Base-by-base conservation (phyloP, 2,888 invertebrate species). In the Drosophila stalkeri region DNA sequence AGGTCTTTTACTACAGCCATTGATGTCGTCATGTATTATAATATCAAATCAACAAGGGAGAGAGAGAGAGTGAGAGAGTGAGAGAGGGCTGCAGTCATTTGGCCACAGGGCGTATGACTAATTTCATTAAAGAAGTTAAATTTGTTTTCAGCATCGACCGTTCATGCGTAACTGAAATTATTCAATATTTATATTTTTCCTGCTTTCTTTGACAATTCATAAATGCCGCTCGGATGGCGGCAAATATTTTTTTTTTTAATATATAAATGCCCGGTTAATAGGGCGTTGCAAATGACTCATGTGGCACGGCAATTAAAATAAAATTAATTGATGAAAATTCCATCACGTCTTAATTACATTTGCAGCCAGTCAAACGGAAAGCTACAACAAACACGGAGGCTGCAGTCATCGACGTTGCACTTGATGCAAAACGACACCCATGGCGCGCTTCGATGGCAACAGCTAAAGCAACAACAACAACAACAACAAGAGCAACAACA, bases 241-340 rank as follows among this genome's bases (percentile, higher is more conserved):
- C 27, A 68, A 57, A 67, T 52, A 47, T 57, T 27, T n/a, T n/a
- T n/a, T n/a, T n/a, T 27, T 39, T 64, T 56, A n/a, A 54, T 68
- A n/a, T 16, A 44, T 43, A 57, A 49, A 31, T 55, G 43, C 18
- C 20, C 52, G 41, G 47, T 55, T 66, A 56, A 64, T 62, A 63
- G 56, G 74, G 62, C 65, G 52, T 59, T 62, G 66, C 71, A 64
- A 73, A 72, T 82, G 86, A 86, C 60, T 83, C 80, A 87, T 77
- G 68, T 70, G 60, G 66, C 68, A 57, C 51, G 68, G 74, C 77
- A 81, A 81, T 87, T 82, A 72, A 87, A 89, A 88, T 71, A 56
- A 76, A 88, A 82, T 82, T 87, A 85, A 88, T 86, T 87, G 71
- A 80, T 78, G 78, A 71, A 79, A 85, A 89, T 85, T 85, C 86